Evolutionary conservation across 2,797 vertebrate species (phyloP).

Genomic region (Megaceryle alcyon): DNA sequence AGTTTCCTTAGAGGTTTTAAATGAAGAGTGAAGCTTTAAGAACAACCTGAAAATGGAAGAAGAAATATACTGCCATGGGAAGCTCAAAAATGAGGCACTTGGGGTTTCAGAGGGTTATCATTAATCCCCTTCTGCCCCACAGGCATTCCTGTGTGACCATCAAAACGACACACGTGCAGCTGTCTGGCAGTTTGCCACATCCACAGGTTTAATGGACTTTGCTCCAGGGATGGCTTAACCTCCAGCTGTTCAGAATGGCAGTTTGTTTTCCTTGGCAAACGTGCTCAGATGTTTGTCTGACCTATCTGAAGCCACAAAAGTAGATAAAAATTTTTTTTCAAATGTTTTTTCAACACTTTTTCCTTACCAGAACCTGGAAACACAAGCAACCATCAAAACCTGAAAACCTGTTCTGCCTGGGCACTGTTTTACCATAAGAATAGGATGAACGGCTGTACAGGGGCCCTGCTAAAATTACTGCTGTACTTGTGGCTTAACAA

Average conservation of each 20-base stretch:
- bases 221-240: constrained; percentile 31
- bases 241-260: constrained; percentile 24
- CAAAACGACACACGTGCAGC: constrained; percentile 31
- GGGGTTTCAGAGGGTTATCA: constrained; percentile 38
- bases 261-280: constrained; percentile 20
- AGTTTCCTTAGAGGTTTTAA: constrained; percentile 57
- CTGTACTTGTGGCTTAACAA: background rate
- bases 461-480: background rate
- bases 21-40: constrained; percentile 59
- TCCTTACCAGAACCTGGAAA: background rate
- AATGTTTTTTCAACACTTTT: background rate
- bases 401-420: background rate
- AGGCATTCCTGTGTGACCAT: constrained; percentile 39
- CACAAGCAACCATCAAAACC: background rate
- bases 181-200: constrained; percentile 14
- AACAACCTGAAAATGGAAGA: constrained; percentile 60
- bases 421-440: background rate
- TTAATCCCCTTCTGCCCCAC: constrained; percentile 41
- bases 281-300: background rate
- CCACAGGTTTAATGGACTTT: constrained; percentile 30
- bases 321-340: background rate
- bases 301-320: background rate
- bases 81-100: constrained; percentile 43
- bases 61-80: constrained; percentile 35
- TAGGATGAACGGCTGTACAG: background rate